phyloP scores from a whole-genome alignment of 1,140 invertebrate genomes.

The Diorhabda elongata region DNA sequence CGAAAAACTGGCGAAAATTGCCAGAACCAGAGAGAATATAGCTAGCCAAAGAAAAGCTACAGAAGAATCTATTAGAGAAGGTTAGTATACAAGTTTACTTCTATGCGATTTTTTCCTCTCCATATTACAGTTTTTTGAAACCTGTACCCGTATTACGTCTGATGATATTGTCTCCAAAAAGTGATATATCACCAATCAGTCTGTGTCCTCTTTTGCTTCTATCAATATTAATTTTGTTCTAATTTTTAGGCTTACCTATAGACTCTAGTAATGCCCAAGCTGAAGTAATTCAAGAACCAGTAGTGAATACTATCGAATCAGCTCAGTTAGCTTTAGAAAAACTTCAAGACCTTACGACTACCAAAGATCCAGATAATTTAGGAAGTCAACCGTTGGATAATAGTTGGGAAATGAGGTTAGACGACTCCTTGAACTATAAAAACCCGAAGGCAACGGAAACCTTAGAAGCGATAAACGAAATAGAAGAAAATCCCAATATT shows the following conservation, averaged over 20 bases:
- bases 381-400: constrained; percentile 16
- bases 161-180: neutral
- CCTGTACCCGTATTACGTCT: neutral
- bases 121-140: neutral
- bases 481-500: neutral
- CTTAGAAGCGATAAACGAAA: neutral
- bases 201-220: neutral
- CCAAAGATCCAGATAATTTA: neutral
- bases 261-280: too few species aligned
- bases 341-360: neutral
- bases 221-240: neutral
- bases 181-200: neutral
- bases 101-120: too few species aligned
- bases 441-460: neutral
- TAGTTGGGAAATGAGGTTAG: neutral
- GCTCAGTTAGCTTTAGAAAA: neutral
- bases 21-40: neutral
- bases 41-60: too few species aligned
- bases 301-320: constrained; percentile 6
- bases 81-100: too few species aligned
- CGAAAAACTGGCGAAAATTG: neutral
- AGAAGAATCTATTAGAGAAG: too few species aligned
- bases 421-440: neutral
- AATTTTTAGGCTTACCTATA: neutral
- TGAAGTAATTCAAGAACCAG: neutral